phyloP scores from a whole-genome alignment of 2,113 vertebrate genomes.

The Ictidomys tridecemlineatus region DNA sequence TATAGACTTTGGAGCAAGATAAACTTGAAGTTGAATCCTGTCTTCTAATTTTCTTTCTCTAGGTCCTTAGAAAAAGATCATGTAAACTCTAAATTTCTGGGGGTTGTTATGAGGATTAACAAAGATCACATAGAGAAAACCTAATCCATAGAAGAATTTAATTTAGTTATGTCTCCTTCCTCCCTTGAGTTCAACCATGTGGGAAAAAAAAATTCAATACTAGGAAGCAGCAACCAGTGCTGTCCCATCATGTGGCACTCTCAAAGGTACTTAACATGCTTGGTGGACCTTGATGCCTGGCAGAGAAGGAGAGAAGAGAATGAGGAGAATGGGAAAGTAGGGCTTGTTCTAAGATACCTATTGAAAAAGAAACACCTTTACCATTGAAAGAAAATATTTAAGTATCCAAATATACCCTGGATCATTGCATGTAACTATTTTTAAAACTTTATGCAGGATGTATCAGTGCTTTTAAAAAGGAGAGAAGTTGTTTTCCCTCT shows the following conservation, averaged over 20 bases:
- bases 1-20: not conserved
- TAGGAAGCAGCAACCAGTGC: not conserved
- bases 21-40: not conserved
- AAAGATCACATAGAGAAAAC: not conserved
- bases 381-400: not conserved
- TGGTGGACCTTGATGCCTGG: not conserved
- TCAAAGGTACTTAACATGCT: no score
- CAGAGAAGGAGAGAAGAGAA: not conserved
- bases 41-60: not conserved
- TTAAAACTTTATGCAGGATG: not conserved
- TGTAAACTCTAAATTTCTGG: not conserved
- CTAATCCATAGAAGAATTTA: not conserved
- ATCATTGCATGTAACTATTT: not conserved
- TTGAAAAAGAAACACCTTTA: not conserved
- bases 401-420: not conserved
- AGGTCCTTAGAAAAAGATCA: not conserved
- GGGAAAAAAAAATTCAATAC: not conserved
- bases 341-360: not conserved
- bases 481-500: accelerated
- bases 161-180: not conserved
- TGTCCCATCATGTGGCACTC: accelerated
- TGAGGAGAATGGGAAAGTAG: not conserved
- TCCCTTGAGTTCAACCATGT: not conserved
- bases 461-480: not conserved
- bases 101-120: not conserved